phyloP scores from a whole-genome alignment of 2,113 vertebrate species.

The Cavia porcellus region DNA sequence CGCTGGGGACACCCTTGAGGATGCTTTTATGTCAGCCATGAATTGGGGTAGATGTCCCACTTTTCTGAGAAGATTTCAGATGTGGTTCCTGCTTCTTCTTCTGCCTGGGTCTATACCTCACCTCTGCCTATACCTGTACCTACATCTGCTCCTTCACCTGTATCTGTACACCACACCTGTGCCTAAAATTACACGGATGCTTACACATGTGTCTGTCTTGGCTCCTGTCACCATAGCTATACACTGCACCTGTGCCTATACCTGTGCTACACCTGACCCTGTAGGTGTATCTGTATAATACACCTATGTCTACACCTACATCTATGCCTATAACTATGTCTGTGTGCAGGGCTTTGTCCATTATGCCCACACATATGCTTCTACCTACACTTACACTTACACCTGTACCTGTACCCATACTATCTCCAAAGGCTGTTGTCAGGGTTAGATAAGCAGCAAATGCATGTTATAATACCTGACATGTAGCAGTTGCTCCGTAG shows the following conservation, averaged over 20 bases:
- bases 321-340: no score
- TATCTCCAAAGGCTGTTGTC: not conserved
- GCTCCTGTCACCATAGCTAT: not conserved
- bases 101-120: not conserved
- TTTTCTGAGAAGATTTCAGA: not conserved
- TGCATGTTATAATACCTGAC: accelerated
- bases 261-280: accelerated
- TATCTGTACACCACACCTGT: accelerated
- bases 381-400: no score
- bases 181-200: no score
- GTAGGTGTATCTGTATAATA: no score
- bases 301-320: not conserved
- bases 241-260: not conserved
- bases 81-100: not conserved
- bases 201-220: no score
- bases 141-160: not conserved
- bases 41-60: not conserved
- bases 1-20: no score
- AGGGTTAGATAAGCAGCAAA: no score
- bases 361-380: not conserved
- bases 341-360: no score
- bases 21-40: not conserved
- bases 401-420: no score
- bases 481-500: accelerated
- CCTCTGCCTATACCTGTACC: not conserved